Evolutionary conservation across 2,113 vertebrate species (phyloP).

Genomic region (Phrynosoma platyrhinos): DNA sequence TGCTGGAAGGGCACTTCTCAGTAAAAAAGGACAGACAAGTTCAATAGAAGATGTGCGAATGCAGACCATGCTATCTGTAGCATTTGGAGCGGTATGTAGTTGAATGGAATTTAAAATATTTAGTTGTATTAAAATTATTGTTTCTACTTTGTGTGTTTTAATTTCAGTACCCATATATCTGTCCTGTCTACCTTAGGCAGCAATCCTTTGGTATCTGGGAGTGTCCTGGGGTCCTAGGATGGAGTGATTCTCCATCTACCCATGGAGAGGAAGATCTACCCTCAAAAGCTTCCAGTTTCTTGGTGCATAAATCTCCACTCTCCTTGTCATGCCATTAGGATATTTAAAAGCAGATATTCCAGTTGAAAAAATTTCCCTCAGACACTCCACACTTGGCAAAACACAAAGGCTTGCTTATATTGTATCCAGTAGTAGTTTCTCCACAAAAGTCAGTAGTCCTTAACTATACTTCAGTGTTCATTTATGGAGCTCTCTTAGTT

Average conservation of each 20-base stretch:
- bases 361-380: too few species aligned
- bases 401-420: too few species aligned
- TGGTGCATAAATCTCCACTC: neutral
- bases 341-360: too few species aligned
- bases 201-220: neutral
- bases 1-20: conserved; percentile 92
- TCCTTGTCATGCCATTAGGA: too few species aligned
- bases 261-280: neutral
- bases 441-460: too few species aligned
- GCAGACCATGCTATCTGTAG: conserved; percentile 98
- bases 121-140: neutral
- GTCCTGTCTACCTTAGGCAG: conserved; percentile 6
- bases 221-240: neutral
- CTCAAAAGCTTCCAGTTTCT: neutral
- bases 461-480: too few species aligned
- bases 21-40: conserved; percentile 95
- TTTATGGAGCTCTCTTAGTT: too few species aligned
- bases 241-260: neutral
- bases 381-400: too few species aligned
- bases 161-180: neutral
- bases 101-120: conserved; percentile 12
- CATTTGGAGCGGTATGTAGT: conserved; percentile 97
- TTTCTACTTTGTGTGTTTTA: conserved; percentile 4
- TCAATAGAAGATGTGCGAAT: conserved; percentile 91
- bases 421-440: too few species aligned